These are phyloP conservation scores for Sinodicranocentrus sp. DNA, from an alignment of 2,888 invertebrate species.

Conservation along the genomic window DNA sequence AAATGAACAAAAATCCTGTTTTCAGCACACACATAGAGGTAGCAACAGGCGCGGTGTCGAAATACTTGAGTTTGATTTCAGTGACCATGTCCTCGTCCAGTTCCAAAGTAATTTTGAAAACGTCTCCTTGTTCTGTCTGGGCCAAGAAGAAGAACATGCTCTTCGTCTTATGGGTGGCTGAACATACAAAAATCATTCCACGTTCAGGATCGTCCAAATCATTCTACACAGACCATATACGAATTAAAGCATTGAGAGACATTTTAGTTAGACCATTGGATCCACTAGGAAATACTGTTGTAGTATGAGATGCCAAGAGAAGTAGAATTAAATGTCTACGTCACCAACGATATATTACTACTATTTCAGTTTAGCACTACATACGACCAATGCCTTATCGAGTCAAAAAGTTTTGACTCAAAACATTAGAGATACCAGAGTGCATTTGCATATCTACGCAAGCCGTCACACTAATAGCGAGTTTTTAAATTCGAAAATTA, in stretches of 20 bases:
- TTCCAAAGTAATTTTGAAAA: constrained; percentile 97
- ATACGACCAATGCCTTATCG: constrained; percentile 75
- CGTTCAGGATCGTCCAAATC: constrained; percentile 99
- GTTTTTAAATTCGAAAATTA: no score
- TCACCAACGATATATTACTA: constrained; percentile 73
- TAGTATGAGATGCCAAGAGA: constrained; percentile 73
- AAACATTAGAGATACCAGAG: constrained; percentile 76
- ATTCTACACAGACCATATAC: constrained; percentile 81
- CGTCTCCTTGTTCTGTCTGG: constrained; percentile 98
- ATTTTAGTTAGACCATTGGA: constrained; percentile 10
- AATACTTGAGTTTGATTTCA: constrained; percentile 99
- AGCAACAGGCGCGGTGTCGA: constrained; percentile 99
- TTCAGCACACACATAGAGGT: constrained; percentile 98
- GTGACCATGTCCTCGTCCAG: constrained; percentile 99
- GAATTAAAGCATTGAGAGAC: constrained; percentile 39
- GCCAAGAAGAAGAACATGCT: constrained; percentile 99
- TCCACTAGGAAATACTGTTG: constrained; percentile 40
- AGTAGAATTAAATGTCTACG: constrained; percentile 62
- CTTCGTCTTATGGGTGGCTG: constrained; percentile 99
- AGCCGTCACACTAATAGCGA: no score
- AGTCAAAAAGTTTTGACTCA: no score
- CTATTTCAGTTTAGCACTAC: constrained; percentile 72
- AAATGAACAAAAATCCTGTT: constrained; percentile 98
- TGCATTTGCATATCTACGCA: constrained; percentile 64
- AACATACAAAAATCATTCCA: constrained; percentile 99